phyloP scores from a whole-genome alignment of 2,888 invertebrate genomes.

The Leucophora obtusa region DNA sequence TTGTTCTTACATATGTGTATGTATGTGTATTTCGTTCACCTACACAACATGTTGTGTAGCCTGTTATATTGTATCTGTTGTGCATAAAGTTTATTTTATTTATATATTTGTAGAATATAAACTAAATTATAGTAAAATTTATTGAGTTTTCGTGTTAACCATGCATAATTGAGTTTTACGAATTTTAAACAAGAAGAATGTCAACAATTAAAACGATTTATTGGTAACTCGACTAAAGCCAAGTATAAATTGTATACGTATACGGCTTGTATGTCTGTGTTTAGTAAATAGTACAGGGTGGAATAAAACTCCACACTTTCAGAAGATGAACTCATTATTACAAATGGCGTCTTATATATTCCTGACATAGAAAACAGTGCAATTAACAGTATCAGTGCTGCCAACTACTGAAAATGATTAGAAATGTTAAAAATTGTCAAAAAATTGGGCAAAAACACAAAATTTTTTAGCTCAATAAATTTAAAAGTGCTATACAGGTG shows the following conservation, averaged over 20 bases:
- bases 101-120: slow-evolving; percentile 36
- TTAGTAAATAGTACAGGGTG: no score
- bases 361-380: no score
- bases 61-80: neutral
- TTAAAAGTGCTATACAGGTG: no score
- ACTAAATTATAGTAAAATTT: slow-evolving; percentile 74
- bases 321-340: no score
- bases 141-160: slow-evolving; percentile 77
- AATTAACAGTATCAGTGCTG: no score
- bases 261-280: no score
- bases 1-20: neutral
- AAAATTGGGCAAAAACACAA: no score
- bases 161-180: slow-evolving; percentile 76
- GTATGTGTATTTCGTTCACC: neutral
- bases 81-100: slow-evolving; percentile 42
- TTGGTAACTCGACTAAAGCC: slow-evolving; percentile 56
- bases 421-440: no score
- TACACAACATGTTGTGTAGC: neutral
- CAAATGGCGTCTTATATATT: no score
- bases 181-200: slow-evolving; percentile 67
- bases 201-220: slow-evolving; percentile 68
- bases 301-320: no score
- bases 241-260: slow-evolving; percentile 27
- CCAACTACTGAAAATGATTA: no score
- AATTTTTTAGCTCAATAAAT: no score